phyloP scores from a whole-genome alignment of 2,888 invertebrate species.

The Cryptocephalus moraei region DNA sequence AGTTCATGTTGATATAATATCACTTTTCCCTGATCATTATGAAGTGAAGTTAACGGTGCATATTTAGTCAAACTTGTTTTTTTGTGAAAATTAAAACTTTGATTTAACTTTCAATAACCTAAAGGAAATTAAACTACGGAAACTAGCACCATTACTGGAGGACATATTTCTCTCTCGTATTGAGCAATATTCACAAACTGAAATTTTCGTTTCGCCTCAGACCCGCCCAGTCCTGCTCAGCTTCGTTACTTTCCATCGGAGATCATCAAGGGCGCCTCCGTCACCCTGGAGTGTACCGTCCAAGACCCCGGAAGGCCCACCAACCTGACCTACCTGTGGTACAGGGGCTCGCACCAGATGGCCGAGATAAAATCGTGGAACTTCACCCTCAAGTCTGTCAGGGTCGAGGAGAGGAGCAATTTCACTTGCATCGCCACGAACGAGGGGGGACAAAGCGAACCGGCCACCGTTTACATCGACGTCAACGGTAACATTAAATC shows the following conservation, averaged over 20 bases:
- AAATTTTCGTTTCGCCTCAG: no score
- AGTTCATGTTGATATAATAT: no score
- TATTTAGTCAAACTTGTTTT: no score
- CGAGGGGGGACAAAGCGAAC: constrained; percentile 69
- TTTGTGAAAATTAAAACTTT: no score
- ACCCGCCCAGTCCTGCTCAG: constrained; percentile 77
- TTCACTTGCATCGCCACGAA: constrained; percentile 84
- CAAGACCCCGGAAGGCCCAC: constrained; percentile 76
- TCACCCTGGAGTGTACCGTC: constrained; percentile 76
- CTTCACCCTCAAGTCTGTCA: constrained; percentile 74
- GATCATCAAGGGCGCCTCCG: constrained; percentile 72
- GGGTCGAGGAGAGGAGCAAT: constrained; percentile 76
- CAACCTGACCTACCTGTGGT: constrained; percentile 66
- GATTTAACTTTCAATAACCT: no score
- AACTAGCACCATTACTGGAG: no score
- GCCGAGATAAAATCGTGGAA: constrained; percentile 65
- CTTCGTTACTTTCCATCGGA: constrained; percentile 61
- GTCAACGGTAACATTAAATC: constrained; percentile 48
- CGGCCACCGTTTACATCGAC: constrained; percentile 57
- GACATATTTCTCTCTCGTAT: no score
- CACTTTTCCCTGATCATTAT: no score
- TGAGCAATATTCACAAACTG: no score
- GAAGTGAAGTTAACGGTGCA: no score
- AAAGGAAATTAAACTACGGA: no score
- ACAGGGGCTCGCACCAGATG: constrained; percentile 63